Evolutionary conservation across 1,140 invertebrate species (phyloP), one percentile per base, ranked within the genome.

Genomic region (Halyomorpha halys): DNA sequence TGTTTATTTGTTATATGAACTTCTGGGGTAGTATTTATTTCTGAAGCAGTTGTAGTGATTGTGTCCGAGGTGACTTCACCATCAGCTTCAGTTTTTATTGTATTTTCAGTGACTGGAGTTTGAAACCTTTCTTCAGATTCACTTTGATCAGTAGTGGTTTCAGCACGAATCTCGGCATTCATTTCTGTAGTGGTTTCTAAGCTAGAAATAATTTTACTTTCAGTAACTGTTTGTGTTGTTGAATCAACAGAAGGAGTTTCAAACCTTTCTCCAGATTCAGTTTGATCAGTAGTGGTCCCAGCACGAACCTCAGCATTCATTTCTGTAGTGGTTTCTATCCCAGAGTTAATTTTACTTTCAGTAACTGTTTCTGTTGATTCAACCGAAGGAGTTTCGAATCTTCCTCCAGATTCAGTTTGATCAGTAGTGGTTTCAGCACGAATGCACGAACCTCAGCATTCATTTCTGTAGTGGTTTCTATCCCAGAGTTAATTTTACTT

Each of bases 31-130:
- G 6, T 27, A 45, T 16, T 63, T 59, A 13, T n/a, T 53, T 27
- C 62, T 27, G 23, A 25, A 63, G 1, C 21, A 49, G 45, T 49
- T 27, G 27, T 15, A 49, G n/a, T 51, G 21, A 16, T 44, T 16
- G 16, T 25, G 5, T 27, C 44, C 15, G 13, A 44, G 25, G 18
- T 53, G 34, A 13, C 3, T 25, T 27, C 61, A 63, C 11, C n/a
- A 23, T 15, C 30, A 63, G 18, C 6, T 49, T 49, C 34, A 3
- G 11, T 39, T 39, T 39, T 3, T 30, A 3, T 30, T 30, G 27
- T 30, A 30, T 30, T 11, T 13, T 39, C 34, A 39, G 34, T 39
- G 53, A 63, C 70, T 68, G 76, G 71, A 73, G 75, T 76, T 71
- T 78, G 74, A 63, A 75, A 71, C 34, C 23, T 62, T 11, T 21